Base-by-base conservation (phyloP, 2,888 invertebrate species). In the Neocrepidodera transversa region DNA sequence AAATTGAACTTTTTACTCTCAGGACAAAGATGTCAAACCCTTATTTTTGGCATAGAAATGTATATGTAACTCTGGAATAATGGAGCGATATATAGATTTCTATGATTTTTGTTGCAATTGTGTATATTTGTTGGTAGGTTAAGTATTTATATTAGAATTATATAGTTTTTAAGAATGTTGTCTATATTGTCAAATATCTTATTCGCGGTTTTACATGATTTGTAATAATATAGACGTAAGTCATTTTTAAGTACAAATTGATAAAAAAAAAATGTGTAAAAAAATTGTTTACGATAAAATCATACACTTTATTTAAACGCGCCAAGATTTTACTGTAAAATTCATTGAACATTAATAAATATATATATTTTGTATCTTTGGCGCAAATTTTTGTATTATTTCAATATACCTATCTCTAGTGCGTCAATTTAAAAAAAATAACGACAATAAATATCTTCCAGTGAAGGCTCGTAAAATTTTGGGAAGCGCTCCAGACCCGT, bases 231-330 rank as follows among this genome's bases (percentile, higher is more conserved):
- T 76, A 76, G 74, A 76, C 75, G 68, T 74, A 76, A 75, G 75
- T 76, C 75, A 73, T 74, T 72, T 74, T 75, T 74, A 74, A 77
- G 77, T 76, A 76, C 77, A 78, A 77, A 77, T 73, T 72, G 67
- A 70, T 74, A 73, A 74, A 72, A 70, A n/a, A n/a, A n/a, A 74
- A 73, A 71, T 40, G 38, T 56, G 55, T 55, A 64, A 62, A 72
- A 75, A 66, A 70, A 69, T 71, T 67, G 69, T 68, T 67, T 66
- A 71, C 63, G 63, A 73, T 73, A 74, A 74, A 74, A 65, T 63
- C 60, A 69, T 71, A 72, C 72, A 72, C 68, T 68, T 68, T 69
- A 68, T 69, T 65, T 69, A 71, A 69, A 70, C 65, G 76, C 77
- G 76, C 76, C 75, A 74, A 74, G 75, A 74, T 71, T 71, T 72